A percentile compares a stretch with the other conserved stretches of the same genome.
Evolutionary conservation across 1,140 invertebrate genomes (phyloP).

Genomic region (Antheraea mylitta): DNA sequence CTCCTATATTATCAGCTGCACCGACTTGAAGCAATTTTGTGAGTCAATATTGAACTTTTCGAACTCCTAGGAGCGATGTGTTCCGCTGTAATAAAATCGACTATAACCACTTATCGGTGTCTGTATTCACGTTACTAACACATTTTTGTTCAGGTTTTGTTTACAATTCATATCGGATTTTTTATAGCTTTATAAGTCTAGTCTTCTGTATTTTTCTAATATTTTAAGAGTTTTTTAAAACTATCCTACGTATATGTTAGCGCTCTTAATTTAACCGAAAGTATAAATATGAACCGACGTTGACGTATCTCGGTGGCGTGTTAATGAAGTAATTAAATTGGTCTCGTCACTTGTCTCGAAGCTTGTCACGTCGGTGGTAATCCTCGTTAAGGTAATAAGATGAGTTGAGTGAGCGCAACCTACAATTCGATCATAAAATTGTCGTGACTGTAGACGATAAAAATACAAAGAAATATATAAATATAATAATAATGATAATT

Average conservation of each 20-base stretch:
- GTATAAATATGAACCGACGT: not conserved
- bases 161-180: too few relatives aligned
- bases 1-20: conserved; percentile 60
- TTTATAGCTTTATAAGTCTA: too few relatives aligned
- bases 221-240: too few relatives aligned
- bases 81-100: conserved; percentile 61
- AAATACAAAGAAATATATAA: not conserved
- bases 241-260: not conserved
- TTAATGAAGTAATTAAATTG: conserved; percentile 58
- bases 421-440: not conserved
- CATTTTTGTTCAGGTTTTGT: too few relatives aligned
- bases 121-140: not conserved
- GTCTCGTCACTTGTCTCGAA: conserved; percentile 36
- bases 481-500: too few relatives aligned
- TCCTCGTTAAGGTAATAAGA: conserved; percentile 48
- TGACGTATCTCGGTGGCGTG: conserved; percentile 41
- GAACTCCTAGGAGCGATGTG: conserved; percentile 56
- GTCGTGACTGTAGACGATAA: not conserved
- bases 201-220: too few relatives aligned
- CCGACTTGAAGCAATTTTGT: conserved; percentile 72
- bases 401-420: conserved; percentile 15
- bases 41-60: conserved; percentile 73
- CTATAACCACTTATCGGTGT: conserved; percentile 27
- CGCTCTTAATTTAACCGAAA: not conserved
- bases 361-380: conserved; percentile 25